phyloP scores from a whole-genome alignment of 1,140 invertebrate genomes.

The Diabrotica undecimpunctata region DNA sequence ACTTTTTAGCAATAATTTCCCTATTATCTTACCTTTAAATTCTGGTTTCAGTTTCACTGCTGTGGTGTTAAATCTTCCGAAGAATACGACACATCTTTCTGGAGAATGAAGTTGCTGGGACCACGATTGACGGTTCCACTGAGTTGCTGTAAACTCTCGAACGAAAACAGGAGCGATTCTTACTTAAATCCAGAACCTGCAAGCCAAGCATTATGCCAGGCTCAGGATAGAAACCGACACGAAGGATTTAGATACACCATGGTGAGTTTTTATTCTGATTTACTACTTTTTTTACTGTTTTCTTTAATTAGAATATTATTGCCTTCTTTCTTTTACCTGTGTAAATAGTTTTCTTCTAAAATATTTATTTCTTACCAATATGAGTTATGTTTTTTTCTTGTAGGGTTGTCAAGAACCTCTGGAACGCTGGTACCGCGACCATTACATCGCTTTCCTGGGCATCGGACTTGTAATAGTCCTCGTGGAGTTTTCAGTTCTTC shows the following conservation, averaged over 20 bases:
- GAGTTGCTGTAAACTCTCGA: slow-evolving; percentile 73
- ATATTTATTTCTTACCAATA: too few species aligned
- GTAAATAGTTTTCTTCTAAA: too few species aligned
- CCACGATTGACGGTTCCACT: slow-evolving; percentile 63
- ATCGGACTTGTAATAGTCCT: slow-evolving; percentile 62
- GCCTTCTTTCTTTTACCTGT: too few species aligned
- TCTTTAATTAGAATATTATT: background rate
- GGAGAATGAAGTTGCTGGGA: slow-evolving; percentile 71
- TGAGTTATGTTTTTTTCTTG: slow-evolving; percentile 37
- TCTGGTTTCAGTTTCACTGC: slow-evolving; percentile 65
- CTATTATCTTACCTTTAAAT: background rate
- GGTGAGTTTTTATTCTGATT: slow-evolving; percentile 44
- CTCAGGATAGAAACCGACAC: slow-evolving; percentile 57
- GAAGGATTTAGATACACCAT: slow-evolving; percentile 60
- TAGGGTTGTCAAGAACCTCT: slow-evolving; percentile 69
- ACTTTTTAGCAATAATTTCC: background rate
- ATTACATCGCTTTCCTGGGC: slow-evolving; percentile 67
- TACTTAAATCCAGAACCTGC: slow-evolving; percentile 74
- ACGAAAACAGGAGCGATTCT: slow-evolving; percentile 54
- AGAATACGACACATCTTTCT: slow-evolving; percentile 79
- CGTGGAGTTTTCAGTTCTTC: slow-evolving; percentile 64
- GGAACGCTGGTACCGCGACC: slow-evolving; percentile 73
- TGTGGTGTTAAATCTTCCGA: slow-evolving; percentile 75
- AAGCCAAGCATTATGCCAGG: slow-evolving; percentile 69
- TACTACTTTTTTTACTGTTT: background rate